phyloP scores from a whole-genome alignment of 1,140 invertebrate species.

The Apis cerana region DNA sequence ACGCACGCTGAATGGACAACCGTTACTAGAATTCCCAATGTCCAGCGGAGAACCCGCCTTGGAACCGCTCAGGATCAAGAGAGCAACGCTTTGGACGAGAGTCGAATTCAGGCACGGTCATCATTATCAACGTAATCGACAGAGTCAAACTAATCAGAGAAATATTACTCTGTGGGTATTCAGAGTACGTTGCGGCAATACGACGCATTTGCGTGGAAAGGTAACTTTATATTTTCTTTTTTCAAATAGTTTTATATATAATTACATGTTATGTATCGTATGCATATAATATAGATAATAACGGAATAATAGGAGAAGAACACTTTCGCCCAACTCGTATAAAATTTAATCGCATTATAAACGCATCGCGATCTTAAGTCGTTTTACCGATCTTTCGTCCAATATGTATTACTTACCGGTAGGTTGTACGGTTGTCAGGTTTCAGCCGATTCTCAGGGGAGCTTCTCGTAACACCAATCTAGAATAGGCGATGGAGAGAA shows the following conservation, averaged over 20 bases:
- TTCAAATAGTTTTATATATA: not conserved
- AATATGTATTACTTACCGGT: constrained; percentile 22
- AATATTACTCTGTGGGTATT: constrained; percentile 87
- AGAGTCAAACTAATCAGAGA: constrained; percentile 76
- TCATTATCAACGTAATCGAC: constrained; percentile 79
- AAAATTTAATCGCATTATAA: constrained; percentile 43
- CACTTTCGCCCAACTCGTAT: constrained; percentile 39
- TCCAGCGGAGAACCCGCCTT: constrained; percentile 82
- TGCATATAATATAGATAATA: too few relatives aligned
- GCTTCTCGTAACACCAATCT: constrained; percentile 15
- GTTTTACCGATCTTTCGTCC: constrained; percentile 39
- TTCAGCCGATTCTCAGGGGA: constrained; percentile 40
- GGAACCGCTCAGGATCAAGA: constrained; percentile 86
- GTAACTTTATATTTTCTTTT: constrained; percentile 69
- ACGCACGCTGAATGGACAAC: constrained; percentile 90
- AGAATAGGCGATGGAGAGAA: not conserved
- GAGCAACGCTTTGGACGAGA: constrained; percentile 89
- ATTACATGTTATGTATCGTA: too few relatives aligned
- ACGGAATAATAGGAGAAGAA: not conserved
- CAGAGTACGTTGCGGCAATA: constrained; percentile 83
- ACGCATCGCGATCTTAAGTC: constrained; percentile 45
- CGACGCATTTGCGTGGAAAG: constrained; percentile 83
- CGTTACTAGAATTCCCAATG: constrained; percentile 91
- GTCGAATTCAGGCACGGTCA: constrained; percentile 84
- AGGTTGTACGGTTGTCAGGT: constrained; percentile 39